phyloP scores from a whole-genome alignment of 2,888 invertebrate species.

The Tricholauxania praeusta region DNA sequence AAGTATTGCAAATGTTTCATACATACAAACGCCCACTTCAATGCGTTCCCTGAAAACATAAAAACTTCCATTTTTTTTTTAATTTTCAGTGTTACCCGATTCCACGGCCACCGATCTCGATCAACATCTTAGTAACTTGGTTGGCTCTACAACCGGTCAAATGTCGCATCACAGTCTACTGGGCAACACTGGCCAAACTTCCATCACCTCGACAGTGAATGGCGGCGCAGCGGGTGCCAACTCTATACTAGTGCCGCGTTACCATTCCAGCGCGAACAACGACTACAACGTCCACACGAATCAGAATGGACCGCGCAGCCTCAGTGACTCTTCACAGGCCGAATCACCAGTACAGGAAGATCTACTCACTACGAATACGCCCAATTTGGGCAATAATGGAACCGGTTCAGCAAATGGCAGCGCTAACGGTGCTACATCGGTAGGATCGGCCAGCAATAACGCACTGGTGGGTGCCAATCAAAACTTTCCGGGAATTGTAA shows the following conservation, averaged over 20 bases:
- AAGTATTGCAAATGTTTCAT: slow-evolving; percentile 48
- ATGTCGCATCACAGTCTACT: slow-evolving; percentile 68
- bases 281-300: slow-evolving; percentile 73
- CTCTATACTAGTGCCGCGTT: slow-evolving; percentile 76
- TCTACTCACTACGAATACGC: slow-evolving; percentile 75
- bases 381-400: slow-evolving; percentile 72
- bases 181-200: slow-evolving; percentile 67
- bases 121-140: slow-evolving; percentile 77
- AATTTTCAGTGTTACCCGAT: slow-evolving; percentile 78
- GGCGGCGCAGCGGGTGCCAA: slow-evolving; percentile 56
- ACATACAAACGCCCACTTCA: not conserved
- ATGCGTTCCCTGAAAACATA: not conserved
- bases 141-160: slow-evolving; percentile 71
- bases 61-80: slow-evolving; percentile 15
- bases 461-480: slow-evolving; percentile 61
- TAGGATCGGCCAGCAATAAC: slow-evolving; percentile 46
- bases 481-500: slow-evolving; percentile 70
- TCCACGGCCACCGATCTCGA: slow-evolving; percentile 81
- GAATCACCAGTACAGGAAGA: slow-evolving; percentile 88
- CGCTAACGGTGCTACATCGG: slow-evolving; percentile 66
- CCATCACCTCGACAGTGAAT: slow-evolving; percentile 65
- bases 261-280: slow-evolving; percentile 72
- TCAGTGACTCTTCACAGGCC: slow-evolving; percentile 86
- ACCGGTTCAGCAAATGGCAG: slow-evolving; percentile 61
- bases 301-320: slow-evolving; percentile 78